Percentiles rank a stretch among this genome's conserved stretches.
Evolutionary conservation across 2,113 vertebrate genomes (phyloP).

Genomic region (Chascanopsetta lugubris): DNA sequence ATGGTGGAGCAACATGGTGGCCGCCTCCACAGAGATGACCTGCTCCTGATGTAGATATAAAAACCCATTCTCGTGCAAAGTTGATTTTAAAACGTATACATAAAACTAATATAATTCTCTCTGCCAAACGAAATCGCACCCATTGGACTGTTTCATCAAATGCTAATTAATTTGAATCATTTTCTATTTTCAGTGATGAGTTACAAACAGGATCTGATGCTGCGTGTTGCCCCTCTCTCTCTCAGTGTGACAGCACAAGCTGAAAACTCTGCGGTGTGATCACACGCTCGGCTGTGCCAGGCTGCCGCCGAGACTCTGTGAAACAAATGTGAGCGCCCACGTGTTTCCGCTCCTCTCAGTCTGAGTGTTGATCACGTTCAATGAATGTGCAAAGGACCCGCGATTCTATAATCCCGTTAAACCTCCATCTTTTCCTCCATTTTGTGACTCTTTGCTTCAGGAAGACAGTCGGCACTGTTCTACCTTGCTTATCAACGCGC

Average conservation of each 20-base stretch:
- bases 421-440: not conserved
- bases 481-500: no score
- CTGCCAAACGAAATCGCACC: no score
- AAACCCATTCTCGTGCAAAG: no score
- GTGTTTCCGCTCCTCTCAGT: slow-evolving; percentile 7
- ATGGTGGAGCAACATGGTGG: no score
- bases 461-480: not conserved
- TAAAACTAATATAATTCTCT: no score
- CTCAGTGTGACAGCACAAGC: not conserved
- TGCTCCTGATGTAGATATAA: no score
- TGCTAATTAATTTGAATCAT: not conserved
- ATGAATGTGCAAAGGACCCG: not conserved
- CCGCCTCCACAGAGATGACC: no score
- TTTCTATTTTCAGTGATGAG: not conserved
- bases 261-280: not conserved
- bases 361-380: not conserved
- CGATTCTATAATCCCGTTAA: not conserved
- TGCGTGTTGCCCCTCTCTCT: slow-evolving; percentile 1
- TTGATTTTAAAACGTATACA: no score
- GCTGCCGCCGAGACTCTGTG: slow-evolving; percentile 4
- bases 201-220: not conserved
- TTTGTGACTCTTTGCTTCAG: not conserved
- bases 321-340: not conserved
- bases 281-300: not conserved
- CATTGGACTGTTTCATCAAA: not conserved